Evolutionary conservation across 2,888 invertebrate genomes (phyloP).

Genomic region (Mellilla xanthometata): DNA sequence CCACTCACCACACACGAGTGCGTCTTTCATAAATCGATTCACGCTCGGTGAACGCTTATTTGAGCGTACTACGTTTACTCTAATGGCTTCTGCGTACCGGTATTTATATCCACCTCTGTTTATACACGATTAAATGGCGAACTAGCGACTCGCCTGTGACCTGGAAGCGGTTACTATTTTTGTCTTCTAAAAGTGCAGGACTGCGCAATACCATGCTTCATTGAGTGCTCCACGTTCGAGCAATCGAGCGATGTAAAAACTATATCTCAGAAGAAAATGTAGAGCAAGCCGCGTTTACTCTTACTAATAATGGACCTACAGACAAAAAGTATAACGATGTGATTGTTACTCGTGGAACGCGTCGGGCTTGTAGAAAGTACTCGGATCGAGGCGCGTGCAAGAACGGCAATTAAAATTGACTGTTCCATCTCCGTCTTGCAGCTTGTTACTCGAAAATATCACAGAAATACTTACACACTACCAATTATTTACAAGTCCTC

Average conservation of each 20-base stretch:
- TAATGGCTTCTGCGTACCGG: slow-evolving; percentile 36
- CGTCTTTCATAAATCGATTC: slow-evolving; percentile 55
- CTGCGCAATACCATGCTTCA: neutral
- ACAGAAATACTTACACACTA: slow-evolving; percentile 3
- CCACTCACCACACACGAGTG: slow-evolving; percentile 52
- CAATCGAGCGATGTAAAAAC: slow-evolving; percentile 6
- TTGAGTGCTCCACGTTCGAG: neutral
- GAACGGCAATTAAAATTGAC: slow-evolving; percentile 61
- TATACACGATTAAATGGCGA: slow-evolving; percentile 14
- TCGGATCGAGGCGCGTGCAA: slow-evolving; percentile 51
- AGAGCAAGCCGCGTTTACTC: slow-evolving; percentile 22
- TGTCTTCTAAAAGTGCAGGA: neutral
- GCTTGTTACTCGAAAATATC: slow-evolving; percentile 26
- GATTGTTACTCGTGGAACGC: slow-evolving; percentile 63
- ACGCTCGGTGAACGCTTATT: slow-evolving; percentile 60
- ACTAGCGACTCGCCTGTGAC: slow-evolving; percentile 4
- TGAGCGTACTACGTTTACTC: slow-evolving; percentile 51
- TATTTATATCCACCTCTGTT: slow-evolving; percentile 15
- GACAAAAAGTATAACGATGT: slow-evolving; percentile 63
- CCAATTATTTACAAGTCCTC: no score
- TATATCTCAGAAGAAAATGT: slow-evolving; percentile 28
- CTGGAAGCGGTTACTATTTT: neutral
- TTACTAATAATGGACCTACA: slow-evolving; percentile 59
- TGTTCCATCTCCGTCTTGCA: slow-evolving; percentile 43
- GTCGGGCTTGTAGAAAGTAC: slow-evolving; percentile 66